Evolutionary conservation across 1,140 invertebrate species (phyloP).

Genomic region (Psix sp.): DNA sequence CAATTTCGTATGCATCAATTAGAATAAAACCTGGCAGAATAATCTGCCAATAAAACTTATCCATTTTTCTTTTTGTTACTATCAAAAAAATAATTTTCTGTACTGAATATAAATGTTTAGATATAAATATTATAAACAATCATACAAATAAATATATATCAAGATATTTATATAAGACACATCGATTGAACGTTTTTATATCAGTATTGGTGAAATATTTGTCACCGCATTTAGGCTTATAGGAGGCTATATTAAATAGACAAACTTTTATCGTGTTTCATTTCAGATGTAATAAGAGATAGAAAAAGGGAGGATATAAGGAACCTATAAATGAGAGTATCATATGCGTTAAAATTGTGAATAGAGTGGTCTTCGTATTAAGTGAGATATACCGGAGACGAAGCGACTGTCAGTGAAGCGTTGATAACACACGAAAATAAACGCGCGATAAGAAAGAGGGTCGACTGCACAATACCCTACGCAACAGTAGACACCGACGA

Average conservation of each 20-base stretch:
- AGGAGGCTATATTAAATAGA: background rate
- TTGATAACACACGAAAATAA: slow-evolving; percentile 51
- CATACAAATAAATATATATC: no score
- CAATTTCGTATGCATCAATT: no score
- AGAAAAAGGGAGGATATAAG: slow-evolving; percentile 4
- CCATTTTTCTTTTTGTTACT: no score
- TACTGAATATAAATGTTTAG: no score
- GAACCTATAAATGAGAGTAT: background rate
- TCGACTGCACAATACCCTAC: slow-evolving; percentile 45
- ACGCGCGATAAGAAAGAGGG: slow-evolving; percentile 46
- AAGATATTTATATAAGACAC: no score
- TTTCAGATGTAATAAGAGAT: slow-evolving; percentile 6
- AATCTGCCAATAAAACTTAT: no score
- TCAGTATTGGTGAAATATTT: slow-evolving; percentile 11
- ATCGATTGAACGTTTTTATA: slow-evolving; percentile 6
- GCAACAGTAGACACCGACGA: slow-evolving; percentile 14
- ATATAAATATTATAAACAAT: no score
- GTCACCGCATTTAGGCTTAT: background rate
- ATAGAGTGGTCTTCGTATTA: slow-evolving; percentile 21
- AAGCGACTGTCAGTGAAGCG: slow-evolving; percentile 30
- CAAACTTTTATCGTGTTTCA: slow-evolving; percentile 16
- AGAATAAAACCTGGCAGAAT: no score
- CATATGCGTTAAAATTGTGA: background rate
- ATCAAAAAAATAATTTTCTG: no score
- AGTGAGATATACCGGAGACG: slow-evolving; percentile 32